A percentile compares a stretch with the other conserved stretches of the same genome.
phyloP scores from a whole-genome alignment of 2,113 vertebrate genomes.

The Dryoscopus gambensis region DNA sequence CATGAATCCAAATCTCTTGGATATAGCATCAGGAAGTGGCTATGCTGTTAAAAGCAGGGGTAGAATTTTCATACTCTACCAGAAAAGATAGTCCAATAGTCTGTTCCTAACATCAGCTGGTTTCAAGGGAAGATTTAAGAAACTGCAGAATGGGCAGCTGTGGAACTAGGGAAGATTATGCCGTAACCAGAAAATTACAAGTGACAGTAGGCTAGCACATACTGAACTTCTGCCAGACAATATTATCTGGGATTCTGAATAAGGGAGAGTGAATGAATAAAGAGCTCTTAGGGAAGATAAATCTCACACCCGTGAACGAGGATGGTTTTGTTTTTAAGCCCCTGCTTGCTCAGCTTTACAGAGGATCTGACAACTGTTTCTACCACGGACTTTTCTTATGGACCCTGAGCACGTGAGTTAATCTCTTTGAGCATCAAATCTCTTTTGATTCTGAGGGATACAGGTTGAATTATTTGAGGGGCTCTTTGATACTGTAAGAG shows the following conservation, averaged over 20 bases:
- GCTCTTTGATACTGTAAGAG: not conserved
- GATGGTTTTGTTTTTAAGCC: slow-evolving; percentile 1
- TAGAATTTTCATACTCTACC: not conserved
- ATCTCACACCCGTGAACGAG: not conserved
- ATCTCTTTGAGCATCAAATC: not conserved
- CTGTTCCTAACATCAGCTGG: not conserved
- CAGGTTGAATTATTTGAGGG: not conserved
- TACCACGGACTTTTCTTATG: not conserved
- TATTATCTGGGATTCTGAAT: slow-evolving; percentile 28
- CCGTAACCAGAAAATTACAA: slow-evolving; percentile 35
- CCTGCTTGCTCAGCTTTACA: not conserved
- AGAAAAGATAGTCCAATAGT: not conserved
- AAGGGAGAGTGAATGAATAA: not conserved
- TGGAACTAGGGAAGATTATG: slow-evolving; percentile 13
- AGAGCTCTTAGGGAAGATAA: slow-evolving; percentile 29
- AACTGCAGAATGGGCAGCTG: not conserved
- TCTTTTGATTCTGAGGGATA: not conserved
- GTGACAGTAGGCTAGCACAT: slow-evolving; percentile 20
- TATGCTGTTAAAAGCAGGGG: not conserved
- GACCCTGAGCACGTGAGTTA: not conserved
- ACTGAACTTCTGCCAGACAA: slow-evolving; percentile 36
- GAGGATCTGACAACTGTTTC: not conserved
- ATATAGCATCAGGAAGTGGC: not conserved
- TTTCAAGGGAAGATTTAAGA: slow-evolving; percentile 7
- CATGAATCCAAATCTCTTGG: not conserved